phyloP scores from a whole-genome alignment of 2,113 vertebrate genomes.

The Athene noctua region DNA sequence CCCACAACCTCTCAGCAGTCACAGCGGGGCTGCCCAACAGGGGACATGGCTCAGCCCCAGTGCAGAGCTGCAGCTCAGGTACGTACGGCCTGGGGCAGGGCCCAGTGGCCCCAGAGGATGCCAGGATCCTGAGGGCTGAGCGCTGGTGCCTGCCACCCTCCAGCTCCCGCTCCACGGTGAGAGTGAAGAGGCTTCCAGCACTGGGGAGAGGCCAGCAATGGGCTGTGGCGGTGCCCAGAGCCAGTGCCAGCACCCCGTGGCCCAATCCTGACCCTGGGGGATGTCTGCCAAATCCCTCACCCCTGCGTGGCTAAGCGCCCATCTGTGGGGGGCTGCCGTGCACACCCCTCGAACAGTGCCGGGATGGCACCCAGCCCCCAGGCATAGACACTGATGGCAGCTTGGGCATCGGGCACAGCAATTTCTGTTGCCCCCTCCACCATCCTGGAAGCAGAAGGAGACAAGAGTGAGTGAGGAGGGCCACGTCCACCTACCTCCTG shows the following conservation, averaged over 20 bases:
- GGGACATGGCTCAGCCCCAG: neutral
- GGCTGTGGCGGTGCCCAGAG: neutral
- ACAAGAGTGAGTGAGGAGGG: accelerated
- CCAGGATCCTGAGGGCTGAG: slow-evolving; percentile 75
- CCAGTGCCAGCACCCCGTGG: neutral
- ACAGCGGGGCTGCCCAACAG: accelerated
- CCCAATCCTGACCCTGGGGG: accelerated
- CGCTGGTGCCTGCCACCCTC: neutral
- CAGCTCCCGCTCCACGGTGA: slow-evolving; percentile 70
- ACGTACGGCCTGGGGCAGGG: slow-evolving; percentile 45
- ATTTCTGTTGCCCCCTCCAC: slow-evolving; percentile 34
- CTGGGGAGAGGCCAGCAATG: neutral
- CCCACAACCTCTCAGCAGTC: accelerated
- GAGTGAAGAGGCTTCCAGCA: slow-evolving; percentile 71
- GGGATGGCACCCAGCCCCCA: neutral
- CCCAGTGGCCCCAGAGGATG: slow-evolving; percentile 44
- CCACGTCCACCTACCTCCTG: neutral
- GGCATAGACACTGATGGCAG: slow-evolving; percentile 26
- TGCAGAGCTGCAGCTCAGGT: accelerated
- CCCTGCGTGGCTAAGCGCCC: accelerated
- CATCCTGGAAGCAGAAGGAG: slow-evolving; percentile 15
- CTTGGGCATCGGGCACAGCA: neutral
- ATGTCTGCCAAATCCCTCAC: neutral
- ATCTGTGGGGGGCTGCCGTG: accelerated
- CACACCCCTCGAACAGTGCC: accelerated